Evolutionary conservation across 2,888 invertebrate genomes (phyloP), one percentile per base, ranked within the genome.

Genomic region (Hirtodrosophila histrioides): DNA sequence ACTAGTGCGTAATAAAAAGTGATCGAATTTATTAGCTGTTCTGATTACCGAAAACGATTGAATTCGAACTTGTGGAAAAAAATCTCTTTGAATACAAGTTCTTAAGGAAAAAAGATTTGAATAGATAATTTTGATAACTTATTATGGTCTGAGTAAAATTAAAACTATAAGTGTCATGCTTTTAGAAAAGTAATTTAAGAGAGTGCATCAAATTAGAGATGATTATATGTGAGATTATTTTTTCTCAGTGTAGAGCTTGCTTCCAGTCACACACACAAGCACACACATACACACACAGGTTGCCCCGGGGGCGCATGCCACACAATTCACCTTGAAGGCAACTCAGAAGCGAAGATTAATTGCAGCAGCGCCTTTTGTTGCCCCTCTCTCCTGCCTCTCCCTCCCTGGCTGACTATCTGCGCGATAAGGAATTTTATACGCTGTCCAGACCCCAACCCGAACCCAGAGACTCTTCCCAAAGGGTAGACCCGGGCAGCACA

Each of bases 261-360:
- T 3, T 40, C 24, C 12, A 17, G 3, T 31, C 61, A 49, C 40
- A 55, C 55, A n/a, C n/a, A n/a, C n/a, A n/a, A n/a, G n/a, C n/a
- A n/a, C n/a, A 50, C 37, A 17, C 11, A 11, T n/a, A 62, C 50
- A 39, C 64, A 68, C n/a, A 50, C 37, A 61, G 62, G 44, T 35
- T 58, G 72, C 56, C 83, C 76, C 73, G 58, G 58, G 80, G 83
- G 84, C 88, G 86, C 88, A 88, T 83, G 88, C 82, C 82, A 88
- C 79, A 87, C 86, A 86, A 82, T 79, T 82, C 88, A 82, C 82
- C 88, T 82, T 86, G 88, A 86, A 86, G 80, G 57, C 75, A 78
- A 88, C 82, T 75, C 83, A 82, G 86, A 86, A 83, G 88, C 83
- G 87, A 85, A 85, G 85, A 85, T 85, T 85, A 85, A 85, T 85